Conservation (phyloP, 2,888 invertebrate genomes). For the Slavum lentiscoides region DNA sequence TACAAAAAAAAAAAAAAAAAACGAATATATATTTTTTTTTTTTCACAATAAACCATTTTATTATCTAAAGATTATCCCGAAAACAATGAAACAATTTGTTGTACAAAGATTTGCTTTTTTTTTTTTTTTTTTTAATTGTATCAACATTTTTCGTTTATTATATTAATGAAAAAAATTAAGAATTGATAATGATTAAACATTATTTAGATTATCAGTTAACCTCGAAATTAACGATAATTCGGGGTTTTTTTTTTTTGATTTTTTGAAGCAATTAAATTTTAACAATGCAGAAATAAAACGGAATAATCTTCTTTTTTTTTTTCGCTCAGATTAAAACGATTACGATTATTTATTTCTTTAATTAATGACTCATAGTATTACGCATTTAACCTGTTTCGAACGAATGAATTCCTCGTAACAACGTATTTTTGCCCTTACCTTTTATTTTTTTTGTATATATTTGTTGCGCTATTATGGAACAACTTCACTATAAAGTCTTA, state of each 20-base stretch:
- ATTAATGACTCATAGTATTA: neutral
- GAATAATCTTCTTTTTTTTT: slow-evolving; percentile 19
- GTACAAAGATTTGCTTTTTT: no score
- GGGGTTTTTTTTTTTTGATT: neutral
- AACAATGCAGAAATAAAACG: neutral
- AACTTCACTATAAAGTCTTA: no score
- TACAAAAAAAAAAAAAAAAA: no score
- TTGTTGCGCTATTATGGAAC: no score
- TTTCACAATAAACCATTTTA: no score
- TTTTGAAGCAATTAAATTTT: slow-evolving; percentile 4
- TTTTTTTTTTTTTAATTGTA: no score
- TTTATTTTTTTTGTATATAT: no score
- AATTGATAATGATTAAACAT: neutral
- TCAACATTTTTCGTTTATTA: no score
- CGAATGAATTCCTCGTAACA: neutral
- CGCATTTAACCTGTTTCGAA: neutral
- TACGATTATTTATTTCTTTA: neutral
- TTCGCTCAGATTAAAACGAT: slow-evolving; percentile 9
- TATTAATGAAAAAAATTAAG: neutral
- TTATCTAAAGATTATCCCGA: no score
- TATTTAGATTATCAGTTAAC: slow-evolving; percentile 21
- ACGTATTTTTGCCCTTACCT: no score
- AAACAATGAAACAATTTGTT: no score
- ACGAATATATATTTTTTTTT: no score
- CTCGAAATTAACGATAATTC: slow-evolving; percentile 15